Conservation (phyloP, 2,888 invertebrate species). For the Macrosoma leucophasiata region DNA sequence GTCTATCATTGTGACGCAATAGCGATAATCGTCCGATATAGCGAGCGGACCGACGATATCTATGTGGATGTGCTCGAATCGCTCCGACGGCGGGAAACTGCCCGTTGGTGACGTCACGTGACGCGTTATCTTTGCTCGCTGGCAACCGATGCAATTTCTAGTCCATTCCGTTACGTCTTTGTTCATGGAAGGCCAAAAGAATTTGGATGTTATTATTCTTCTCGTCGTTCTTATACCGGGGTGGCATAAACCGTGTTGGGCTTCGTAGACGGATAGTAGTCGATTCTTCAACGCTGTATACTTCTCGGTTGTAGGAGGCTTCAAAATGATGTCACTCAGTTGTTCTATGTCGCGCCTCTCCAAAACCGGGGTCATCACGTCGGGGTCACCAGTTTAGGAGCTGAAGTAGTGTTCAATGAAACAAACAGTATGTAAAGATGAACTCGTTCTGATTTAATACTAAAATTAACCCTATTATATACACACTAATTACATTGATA, state of each 20-base stretch:
- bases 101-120: not conserved
- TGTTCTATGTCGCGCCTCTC: no score
- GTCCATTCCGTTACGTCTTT: conserved; percentile 6
- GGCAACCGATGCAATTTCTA: conserved; percentile 6
- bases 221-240: conserved; percentile 6
- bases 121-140: conserved; percentile 1
- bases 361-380: no score
- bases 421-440: no score
- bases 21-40: conserved; percentile 18
- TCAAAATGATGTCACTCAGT: no score
- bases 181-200: conserved; percentile 12
- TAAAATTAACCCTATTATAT: no score
- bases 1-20: conserved; percentile 26
- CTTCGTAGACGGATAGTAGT: conserved; percentile 7
- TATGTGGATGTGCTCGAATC: conserved; percentile 25
- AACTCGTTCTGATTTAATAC: no score
- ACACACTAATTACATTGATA: no score
- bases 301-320: no score
- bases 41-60: conserved; percentile 25
- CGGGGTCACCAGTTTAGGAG: no score
- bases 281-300: no score
- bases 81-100: conserved; percentile 1
- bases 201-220: conserved; percentile 4
- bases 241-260: conserved; percentile 10
- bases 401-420: no score